Evolutionary conservation across 2,888 invertebrate species (phyloP).

Genomic region (Lycia hirtaria): DNA sequence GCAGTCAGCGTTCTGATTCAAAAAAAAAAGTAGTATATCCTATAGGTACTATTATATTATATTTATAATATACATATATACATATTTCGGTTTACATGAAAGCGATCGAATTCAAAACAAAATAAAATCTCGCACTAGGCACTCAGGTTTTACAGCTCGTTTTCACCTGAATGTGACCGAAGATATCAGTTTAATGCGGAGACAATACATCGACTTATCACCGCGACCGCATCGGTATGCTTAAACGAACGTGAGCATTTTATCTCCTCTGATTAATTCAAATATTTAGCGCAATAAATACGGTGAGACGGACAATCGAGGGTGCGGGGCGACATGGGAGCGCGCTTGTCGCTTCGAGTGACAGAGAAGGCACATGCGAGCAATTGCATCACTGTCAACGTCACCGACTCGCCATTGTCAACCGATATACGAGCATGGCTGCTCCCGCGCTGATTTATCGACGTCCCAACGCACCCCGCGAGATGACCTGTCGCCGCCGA

Average conservation of each 20-base stretch:
- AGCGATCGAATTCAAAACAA: too few species aligned
- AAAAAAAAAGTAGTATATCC: too few species aligned
- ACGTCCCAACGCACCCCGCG: conserved; percentile 60
- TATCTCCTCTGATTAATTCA: conserved; percentile 85
- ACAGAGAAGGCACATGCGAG: conserved; percentile 72
- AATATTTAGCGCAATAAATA: conserved; percentile 85
- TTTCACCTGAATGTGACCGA: conserved; percentile 19
- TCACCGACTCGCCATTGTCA: conserved; percentile 76
- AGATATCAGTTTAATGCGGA: conserved; percentile 67
- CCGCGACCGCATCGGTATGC: conserved; percentile 81
- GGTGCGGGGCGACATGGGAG: conserved; percentile 53
- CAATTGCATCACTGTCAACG: conserved; percentile 79
- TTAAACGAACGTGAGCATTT: conserved; percentile 79
- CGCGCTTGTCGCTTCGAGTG: conserved; percentile 56
- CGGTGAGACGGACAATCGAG: conserved; percentile 53
- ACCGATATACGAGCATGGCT: conserved; percentile 69
- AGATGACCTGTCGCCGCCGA: conserved; percentile 76
- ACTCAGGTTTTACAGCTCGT: too few species aligned
- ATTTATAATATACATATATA: too few species aligned
- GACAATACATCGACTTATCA: conserved; percentile 84
- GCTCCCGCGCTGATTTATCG: conserved; percentile 80
- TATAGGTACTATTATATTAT: too few species aligned
- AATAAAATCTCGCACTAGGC: too few species aligned
- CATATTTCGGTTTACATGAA: too few species aligned
- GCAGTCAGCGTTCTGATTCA: too few species aligned